Evolutionary conservation across 2,113 vertebrate genomes (phyloP).

Genomic region (Thunnus maccoyii): DNA sequence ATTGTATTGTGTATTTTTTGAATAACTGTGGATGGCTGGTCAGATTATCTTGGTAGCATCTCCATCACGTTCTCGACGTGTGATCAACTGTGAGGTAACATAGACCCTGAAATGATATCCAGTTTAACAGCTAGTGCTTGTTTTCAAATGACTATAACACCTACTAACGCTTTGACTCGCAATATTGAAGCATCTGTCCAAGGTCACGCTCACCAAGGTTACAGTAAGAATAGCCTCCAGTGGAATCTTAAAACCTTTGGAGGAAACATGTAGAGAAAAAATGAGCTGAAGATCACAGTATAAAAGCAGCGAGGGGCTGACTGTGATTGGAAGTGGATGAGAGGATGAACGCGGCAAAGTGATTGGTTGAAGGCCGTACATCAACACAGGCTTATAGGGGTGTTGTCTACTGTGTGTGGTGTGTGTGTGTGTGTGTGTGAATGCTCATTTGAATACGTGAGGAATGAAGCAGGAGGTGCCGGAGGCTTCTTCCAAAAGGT

Average conservation of each 20-base stretch:
- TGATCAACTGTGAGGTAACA: not conserved
- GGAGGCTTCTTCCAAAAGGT: conserved; percentile 45
- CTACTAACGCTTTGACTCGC: conserved; percentile 30
- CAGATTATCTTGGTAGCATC: not conserved
- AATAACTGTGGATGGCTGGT: no score
- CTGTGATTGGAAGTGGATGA: conserved; percentile 61
- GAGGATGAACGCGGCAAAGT: conserved; percentile 37
- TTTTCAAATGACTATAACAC: conserved; percentile 26
- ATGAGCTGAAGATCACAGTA: conserved; percentile 26
- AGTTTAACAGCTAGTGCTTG: conserved; percentile 4
- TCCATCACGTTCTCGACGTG: not conserved
- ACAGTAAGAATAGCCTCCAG: conserved; percentile 48
- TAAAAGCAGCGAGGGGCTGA: conserved; percentile 16
- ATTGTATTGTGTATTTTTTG: no score
- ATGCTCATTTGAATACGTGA: conserved; percentile 46
- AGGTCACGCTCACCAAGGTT: conserved; percentile 60
- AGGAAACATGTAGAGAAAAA: conserved; percentile 7
- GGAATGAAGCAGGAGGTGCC: conserved; percentile 14
- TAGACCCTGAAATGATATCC: not conserved
- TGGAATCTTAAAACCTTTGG: conserved; percentile 64
- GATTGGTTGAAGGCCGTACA: conserved; percentile 56
- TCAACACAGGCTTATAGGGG: conserved; percentile 34
- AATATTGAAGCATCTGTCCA: conserved; percentile 39
- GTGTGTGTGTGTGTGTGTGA: conserved; percentile 12
- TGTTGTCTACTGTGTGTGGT: conserved; percentile 4